These are phyloP conservation scores for Nerophis lumbriciformis DNA, from an alignment of 2,113 vertebrate species.

Conservation along the genomic window DNA sequence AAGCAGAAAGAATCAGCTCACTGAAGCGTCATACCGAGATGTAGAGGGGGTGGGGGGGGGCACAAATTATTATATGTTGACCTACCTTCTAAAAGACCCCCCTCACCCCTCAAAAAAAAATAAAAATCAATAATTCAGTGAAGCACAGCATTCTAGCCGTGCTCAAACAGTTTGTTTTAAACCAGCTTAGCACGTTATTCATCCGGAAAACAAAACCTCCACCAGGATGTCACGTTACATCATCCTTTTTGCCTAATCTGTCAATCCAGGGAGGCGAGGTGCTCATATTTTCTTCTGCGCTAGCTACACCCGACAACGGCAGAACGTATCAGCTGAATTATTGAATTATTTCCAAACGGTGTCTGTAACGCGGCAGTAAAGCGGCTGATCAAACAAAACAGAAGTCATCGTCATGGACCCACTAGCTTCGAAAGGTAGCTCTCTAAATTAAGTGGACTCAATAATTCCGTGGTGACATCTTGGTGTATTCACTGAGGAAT, in stretches of 20 bases:
- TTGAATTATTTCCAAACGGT: too few species aligned
- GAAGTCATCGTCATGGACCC: too few species aligned
- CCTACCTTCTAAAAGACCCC: slow-evolving; percentile 42
- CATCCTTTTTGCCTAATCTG: slow-evolving; percentile 30
- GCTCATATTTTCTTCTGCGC: not conserved
- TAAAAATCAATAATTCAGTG: slow-evolving; percentile 44
- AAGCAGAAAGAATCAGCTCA: slow-evolving; percentile 59
- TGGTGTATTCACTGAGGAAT: too few species aligned
- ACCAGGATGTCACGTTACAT: slow-evolving; percentile 21
- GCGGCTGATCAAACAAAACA: too few species aligned
- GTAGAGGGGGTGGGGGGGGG: too few species aligned
- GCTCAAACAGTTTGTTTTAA: slow-evolving; percentile 18
- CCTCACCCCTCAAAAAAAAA: not conserved
- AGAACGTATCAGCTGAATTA: too few species aligned
- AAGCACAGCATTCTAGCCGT: not conserved
- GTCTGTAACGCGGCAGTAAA: too few species aligned
- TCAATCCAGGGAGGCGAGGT: slow-evolving; percentile 7
- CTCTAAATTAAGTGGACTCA: too few species aligned
- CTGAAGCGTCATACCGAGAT: slow-evolving; percentile 43
- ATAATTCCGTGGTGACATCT: too few species aligned
- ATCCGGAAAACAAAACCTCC: slow-evolving; percentile 26
- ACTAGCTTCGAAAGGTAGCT: too few species aligned
- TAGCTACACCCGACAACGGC: slow-evolving; percentile 10
- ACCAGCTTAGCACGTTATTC: slow-evolving; percentile 36
- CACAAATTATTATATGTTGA: slow-evolving; percentile 42